A percentile compares a stretch with the other conserved stretches of the same genome.
Conservation (phyloP, 2,797 vertebrate genomes). For the Amblyopsis hoosieri region DNA sequence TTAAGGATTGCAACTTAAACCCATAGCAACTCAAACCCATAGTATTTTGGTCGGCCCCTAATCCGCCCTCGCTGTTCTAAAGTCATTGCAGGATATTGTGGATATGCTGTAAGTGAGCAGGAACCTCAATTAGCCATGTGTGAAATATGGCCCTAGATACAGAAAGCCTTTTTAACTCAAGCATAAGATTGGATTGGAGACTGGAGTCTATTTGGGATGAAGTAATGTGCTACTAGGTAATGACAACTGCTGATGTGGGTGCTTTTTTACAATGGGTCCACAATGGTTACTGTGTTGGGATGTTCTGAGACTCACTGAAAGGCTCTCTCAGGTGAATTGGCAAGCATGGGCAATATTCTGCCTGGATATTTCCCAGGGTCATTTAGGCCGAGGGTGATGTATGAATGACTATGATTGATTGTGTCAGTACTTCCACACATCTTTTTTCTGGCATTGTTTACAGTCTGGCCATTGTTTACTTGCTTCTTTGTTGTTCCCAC, state of each 20-base stretch:
- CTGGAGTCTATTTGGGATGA: slow-evolving; percentile 17
- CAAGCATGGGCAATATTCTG: slow-evolving; percentile 37
- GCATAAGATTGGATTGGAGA: slow-evolving; percentile 42
- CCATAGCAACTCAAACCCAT: neutral
- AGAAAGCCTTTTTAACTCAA: slow-evolving; percentile 24
- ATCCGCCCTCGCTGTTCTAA: slow-evolving; percentile 23
- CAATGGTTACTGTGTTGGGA: neutral
- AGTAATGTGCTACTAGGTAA: neutral
- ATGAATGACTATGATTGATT: slow-evolving; percentile 27
- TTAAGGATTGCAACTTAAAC: neutral
- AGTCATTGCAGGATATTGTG: slow-evolving; percentile 31
- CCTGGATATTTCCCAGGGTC: slow-evolving; percentile 31
- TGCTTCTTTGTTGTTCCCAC: slow-evolving; percentile 10
- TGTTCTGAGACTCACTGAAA: slow-evolving; percentile 12
- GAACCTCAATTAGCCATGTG: slow-evolving; percentile 35
- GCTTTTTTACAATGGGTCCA: neutral
- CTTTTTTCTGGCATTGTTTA: slow-evolving; percentile 40
- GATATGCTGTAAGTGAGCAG: slow-evolving; percentile 3
- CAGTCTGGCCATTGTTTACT: slow-evolving; percentile 21
- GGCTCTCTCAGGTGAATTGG: slow-evolving; percentile 9
- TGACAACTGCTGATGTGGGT: neutral
- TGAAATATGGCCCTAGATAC: slow-evolving; percentile 31
- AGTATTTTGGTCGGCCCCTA: neutral
- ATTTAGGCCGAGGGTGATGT: slow-evolving; percentile 27
- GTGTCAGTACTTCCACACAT: slow-evolving; percentile 25